Evolutionary conservation across 2,797 vertebrate species (phyloP), one percentile per base, ranked within the genome.

Genomic region (Melanotaenia parkinsoni): DNA sequence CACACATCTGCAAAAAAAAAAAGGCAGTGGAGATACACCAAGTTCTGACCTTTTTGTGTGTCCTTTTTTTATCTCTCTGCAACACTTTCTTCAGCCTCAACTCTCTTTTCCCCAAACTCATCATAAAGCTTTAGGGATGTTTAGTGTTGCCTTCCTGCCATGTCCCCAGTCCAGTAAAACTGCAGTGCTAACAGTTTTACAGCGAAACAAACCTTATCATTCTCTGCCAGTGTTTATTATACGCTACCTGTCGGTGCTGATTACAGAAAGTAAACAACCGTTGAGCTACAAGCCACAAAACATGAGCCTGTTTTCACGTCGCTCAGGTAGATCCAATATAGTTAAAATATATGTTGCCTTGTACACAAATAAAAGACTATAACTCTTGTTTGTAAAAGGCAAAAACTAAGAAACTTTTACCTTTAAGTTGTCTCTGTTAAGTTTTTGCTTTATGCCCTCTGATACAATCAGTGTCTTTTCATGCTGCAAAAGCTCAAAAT

Each of bases 171-270:
- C 40, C 70, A 38, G 80, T 70, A 70, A 88, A 91, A 70, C 62
- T 72, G 73, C 73, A 74, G 74, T 7, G 18, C 66, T 69, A 72
- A 79, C 80, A 81, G 67, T 77, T 88, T 82, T 61, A 77, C 68
- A 60, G 59, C 20, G 26, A 75, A 63, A 81, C 73, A 76, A 80
- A 70, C 75, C 81, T 84, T 81, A 88, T 87, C 84, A 33, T 84
- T 63, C 76, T 62, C 63, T 7, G 13, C 67, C 84, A 82, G 79
- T 66, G 65, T 81, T 83, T 76, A 38, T 74, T 85, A 66, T 40
- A 57, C 45, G 8, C 67, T 63, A 59, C 59, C 78, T 77, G 83
- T 73, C 4, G 63, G 67, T 50, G 40, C 63, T 5, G 75, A 82
- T 83, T 76, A 59, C 72, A 77, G 58, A 60, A 47, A 67, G 22